phyloP scores from a whole-genome alignment of 2,888 invertebrate species.

The Clusia tigrina region DNA sequence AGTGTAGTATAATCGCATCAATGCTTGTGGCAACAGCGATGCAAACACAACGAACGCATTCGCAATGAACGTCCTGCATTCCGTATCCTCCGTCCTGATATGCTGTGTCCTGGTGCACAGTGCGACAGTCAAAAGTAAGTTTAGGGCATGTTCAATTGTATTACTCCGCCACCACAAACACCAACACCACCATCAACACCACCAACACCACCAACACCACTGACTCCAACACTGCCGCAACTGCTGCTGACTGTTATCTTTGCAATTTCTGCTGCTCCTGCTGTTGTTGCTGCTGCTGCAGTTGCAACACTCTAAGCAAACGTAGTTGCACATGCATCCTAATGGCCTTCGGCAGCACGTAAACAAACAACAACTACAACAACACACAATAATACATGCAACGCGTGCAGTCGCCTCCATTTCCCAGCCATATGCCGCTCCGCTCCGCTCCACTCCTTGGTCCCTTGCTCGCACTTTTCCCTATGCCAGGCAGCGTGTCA shows the following conservation, averaged over 20 bases:
- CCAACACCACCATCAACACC: too few relatives aligned
- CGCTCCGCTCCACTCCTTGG: neutral
- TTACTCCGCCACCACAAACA: too few relatives aligned
- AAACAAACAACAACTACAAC: slow-evolving; percentile 26
- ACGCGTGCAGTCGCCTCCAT: neutral
- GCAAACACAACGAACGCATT: too few relatives aligned
- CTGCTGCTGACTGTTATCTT: too few relatives aligned
- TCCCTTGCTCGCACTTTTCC: neutral
- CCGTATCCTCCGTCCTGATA: neutral
- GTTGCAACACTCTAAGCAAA: neutral
- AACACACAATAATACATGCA: neutral
- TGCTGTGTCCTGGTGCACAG: too few relatives aligned
- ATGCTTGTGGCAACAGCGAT: slow-evolving; percentile 18
- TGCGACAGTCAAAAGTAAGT: too few relatives aligned
- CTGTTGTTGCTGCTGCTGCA: neutral
- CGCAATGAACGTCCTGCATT: neutral
- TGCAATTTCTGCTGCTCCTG: too few relatives aligned
- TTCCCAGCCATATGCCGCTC: neutral
- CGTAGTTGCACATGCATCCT: slow-evolving; percentile 8
- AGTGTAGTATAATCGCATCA: slow-evolving; percentile 15
- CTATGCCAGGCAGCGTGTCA: neutral
- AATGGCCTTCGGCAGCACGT: slow-evolving; percentile 29
- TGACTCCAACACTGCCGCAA: too few relatives aligned
- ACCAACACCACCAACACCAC: too few relatives aligned
- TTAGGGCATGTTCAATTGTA: too few relatives aligned